phyloP scores from a whole-genome alignment of 2,797 vertebrate species.

The Gobionotothen gibberifrons region DNA sequence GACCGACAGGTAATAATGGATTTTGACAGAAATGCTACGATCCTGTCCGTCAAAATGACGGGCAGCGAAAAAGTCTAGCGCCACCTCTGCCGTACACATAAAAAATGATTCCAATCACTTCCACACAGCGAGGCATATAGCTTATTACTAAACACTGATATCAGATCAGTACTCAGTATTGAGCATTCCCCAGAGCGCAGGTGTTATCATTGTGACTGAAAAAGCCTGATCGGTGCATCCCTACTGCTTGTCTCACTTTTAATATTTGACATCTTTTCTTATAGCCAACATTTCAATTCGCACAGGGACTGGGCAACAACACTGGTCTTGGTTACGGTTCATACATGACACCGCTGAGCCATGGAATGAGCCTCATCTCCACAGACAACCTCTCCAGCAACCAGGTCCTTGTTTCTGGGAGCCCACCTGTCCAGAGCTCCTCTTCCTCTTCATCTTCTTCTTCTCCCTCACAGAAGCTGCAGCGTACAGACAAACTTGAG shows the following conservation, averaged over 20 bases:
- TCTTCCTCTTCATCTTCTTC: conserved; percentile 90
- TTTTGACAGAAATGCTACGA: no score
- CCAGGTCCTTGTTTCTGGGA: conserved; percentile 92
- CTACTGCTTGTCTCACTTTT: conserved; percentile 15
- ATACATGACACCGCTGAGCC: conserved; percentile 93
- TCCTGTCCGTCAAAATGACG: no score
- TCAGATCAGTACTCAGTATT: not conserved
- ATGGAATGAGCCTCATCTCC: conserved; percentile 94
- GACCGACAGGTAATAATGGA: no score
- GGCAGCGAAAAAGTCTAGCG: no score
- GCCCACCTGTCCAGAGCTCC: conserved; percentile 90
- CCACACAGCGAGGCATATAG: no score
- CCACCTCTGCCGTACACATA: not conserved
- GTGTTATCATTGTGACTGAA: no score
- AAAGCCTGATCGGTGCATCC: no score
- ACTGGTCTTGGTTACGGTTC: conserved; percentile 94
- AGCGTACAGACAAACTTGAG: conserved; percentile 98
- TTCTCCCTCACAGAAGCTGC: conserved; percentile 95
- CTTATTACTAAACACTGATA: not conserved
- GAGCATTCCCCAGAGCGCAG: no score
- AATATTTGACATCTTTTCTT: conserved; percentile 36
- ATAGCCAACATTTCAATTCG: conserved; percentile 90
- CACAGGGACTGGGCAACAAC: conserved; percentile 92
- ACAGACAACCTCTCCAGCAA: conserved; percentile 94
- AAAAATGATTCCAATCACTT: not conserved